Base-by-base conservation (phyloP, 2,888 invertebrate genomes). In the Drosophila rellima region DNA sequence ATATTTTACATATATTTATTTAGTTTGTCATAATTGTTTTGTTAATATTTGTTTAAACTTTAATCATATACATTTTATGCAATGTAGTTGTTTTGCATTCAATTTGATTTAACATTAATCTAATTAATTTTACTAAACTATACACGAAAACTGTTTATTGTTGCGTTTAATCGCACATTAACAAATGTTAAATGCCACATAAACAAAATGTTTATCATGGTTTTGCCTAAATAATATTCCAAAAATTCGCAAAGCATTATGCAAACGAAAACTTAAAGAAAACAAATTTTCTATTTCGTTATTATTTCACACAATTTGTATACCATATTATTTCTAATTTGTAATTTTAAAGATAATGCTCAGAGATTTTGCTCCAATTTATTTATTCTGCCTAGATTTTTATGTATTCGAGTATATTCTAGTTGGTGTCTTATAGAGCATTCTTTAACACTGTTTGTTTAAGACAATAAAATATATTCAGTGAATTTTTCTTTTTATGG, bases 81-180 rank as follows among this genome's bases (percentile, higher is more conserved):
- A 47, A 44, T 68, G 45, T 56, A 54, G 61, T 42, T 18, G 18
- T 55, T 74, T 84, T 86, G 42, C 55, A 65, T 74, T 69, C 47
- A 55, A 72, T 59, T 71, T 73, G 54, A 45, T 81, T 70, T 67
- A 85, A 76, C 71, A 88, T 88, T 86, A 89, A 80, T 74, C 90
- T 86, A 89, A 62, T 88, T 76, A 64, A 88, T 88, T 86, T 89
- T 33, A 68, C 90, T 89, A 89, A 89, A 78, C 88, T 86, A 89
- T 86, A 83, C 86, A 89, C 80, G 82, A 78, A 44, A 52, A 18
- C 33, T 63, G 42, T 64, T 68, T 68, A 65, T 57, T 72, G 78
- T 72, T 71, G 55, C 70, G 48, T 42, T 29, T 57, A 62, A 54
- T 50, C 42, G 60, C 33, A 29, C 64, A 59, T 63, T 63, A 68